Conservation (phyloP, 2,888 invertebrate genomes). For the Byasa hedistus region DNA sequence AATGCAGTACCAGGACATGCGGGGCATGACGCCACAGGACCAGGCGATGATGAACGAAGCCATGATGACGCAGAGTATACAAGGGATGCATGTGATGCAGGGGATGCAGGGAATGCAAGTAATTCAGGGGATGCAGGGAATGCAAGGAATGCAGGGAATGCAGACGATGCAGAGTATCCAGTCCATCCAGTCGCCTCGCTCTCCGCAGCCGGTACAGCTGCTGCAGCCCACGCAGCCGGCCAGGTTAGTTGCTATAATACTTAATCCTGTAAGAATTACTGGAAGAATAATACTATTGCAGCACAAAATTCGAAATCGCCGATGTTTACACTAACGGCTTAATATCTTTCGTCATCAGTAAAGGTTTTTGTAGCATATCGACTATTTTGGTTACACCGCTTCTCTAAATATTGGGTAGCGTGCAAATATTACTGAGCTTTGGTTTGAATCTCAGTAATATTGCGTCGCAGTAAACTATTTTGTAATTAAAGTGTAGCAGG, state of each 20-base stretch:
- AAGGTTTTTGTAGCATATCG: no score
- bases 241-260: constrained; percentile 4
- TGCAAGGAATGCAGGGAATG: constrained; percentile 14
- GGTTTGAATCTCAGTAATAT: no score
- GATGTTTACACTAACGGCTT: no score
- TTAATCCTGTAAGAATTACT: background rate
- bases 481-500: no score
- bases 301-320: no score
- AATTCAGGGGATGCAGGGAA: background rate
- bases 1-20: background rate
- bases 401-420: no score
- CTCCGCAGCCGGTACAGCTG: constrained; percentile 8
- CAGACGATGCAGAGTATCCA: constrained; percentile 6
- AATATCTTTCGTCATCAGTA: no score
- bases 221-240: constrained; percentile 16
- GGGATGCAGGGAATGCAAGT: background rate
- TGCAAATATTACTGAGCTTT: no score
- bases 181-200: constrained; percentile 9
- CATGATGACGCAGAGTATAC: constrained; percentile 1
- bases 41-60: background rate
- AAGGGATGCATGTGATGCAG: background rate
- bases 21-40: background rate
- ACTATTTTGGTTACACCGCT: no score
- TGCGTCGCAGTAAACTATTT: no score
- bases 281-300: no score